Evolutionary conservation across 2,797 vertebrate genomes (phyloP).

Genomic region (Nasua narica): DNA sequence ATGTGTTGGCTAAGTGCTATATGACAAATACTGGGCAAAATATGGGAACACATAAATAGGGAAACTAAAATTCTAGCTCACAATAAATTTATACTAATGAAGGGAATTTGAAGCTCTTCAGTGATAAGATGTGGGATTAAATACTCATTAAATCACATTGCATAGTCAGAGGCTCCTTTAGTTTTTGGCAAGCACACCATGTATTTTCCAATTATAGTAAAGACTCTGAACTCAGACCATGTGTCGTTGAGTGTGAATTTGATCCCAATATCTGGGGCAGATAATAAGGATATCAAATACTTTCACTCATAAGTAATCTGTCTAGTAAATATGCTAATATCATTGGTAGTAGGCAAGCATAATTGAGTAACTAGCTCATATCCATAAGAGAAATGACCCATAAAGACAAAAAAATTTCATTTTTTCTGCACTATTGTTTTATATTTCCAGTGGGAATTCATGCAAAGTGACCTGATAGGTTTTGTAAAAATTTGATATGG

Average conservation of each 20-base stretch:
- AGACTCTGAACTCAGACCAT: neutral
- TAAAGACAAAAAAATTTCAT: constrained; percentile 2
- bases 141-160: constrained; percentile 7
- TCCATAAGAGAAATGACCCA: constrained; percentile 12
- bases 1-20: neutral
- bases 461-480: neutral
- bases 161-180: neutral
- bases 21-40: neutral
- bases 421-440: neutral
- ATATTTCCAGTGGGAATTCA: neutral
- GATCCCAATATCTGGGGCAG: neutral
- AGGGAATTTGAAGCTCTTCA: neutral
- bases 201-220: constrained; percentile 25
- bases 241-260: neutral
- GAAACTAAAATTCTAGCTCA: neutral
- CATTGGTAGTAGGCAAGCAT: neutral
- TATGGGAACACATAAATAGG: neutral
- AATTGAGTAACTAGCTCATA: constrained; percentile 2
- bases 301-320: constrained; percentile 5
- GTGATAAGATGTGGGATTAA: neutral
- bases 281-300: constrained; percentile 38
- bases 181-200: neutral
- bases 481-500: neutral
- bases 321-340: constrained; percentile 1
- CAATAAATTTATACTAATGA: neutral